Evolutionary conservation across 1,140 invertebrate genomes (phyloP).

Genomic region (Drosophila aff.): DNA sequence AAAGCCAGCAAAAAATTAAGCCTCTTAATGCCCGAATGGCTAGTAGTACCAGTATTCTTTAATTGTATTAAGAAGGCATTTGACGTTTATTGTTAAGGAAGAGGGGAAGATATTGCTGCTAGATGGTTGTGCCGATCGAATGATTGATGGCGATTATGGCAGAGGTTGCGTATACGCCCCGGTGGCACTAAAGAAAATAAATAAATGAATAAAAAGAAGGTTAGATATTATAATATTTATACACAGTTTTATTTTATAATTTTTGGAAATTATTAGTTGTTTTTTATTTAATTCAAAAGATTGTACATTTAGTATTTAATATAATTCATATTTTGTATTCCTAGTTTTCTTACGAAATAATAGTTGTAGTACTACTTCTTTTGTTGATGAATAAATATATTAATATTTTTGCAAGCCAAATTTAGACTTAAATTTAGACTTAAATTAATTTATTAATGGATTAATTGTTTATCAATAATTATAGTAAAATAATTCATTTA

Average conservation of each 20-base stretch:
- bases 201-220: background rate
- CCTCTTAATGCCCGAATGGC: conserved; percentile 66
- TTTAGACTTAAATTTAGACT: no score
- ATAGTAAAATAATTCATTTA: no score
- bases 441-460: no score
- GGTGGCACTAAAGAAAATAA: background rate
- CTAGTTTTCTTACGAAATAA: no score
- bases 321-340: no score
- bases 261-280: background rate
- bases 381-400: no score
- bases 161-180: conserved; percentile 45
- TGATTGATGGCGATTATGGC: conserved; percentile 59
- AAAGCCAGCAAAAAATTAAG: conserved; percentile 68
- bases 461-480: no score
- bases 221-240: no score
- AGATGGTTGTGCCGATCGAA: conserved; percentile 47
- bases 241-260: background rate
- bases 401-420: no score
- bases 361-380: no score
- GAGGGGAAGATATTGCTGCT: conserved; percentile 34
- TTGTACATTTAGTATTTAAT: no score
- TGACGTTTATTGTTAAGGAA: conserved; percentile 62
- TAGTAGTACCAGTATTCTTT: conserved; percentile 50
- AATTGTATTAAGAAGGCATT: conserved; percentile 70
- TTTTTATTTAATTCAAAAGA: background rate